Base-by-base conservation (phyloP, 2,797 vertebrate species). In the Enoplosus armatus region DNA sequence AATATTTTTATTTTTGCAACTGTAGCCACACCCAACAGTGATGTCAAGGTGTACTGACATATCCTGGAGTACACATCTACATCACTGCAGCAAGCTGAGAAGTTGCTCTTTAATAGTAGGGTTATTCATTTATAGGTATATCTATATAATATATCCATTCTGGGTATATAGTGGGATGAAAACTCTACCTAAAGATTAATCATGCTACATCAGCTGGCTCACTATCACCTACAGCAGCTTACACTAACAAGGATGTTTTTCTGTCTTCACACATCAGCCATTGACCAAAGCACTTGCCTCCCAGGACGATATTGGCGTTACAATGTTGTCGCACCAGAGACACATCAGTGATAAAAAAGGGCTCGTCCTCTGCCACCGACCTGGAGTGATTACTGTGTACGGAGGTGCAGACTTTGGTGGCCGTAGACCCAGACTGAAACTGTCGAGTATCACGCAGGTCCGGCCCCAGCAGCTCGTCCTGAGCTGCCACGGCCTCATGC, bases 231-330 rank as follows among this genome's bases (percentile, higher is more conserved):
- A 61, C 62, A 70, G 55, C 59, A 59, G 33, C 48, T 66, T 60
- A 61, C 26, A 35, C 37, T 71, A 82, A 85, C 74, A 59, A 73
- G 73, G 29, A 76, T 84, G 73, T 75, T 87, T 90, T 80, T 85
- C 71, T 80, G 70, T 63, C 67, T 85, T 66, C 54, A 71, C 70
- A 61, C 68, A 74, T 61, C 67, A 72, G 35, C 27, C 77, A 75
- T 85, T 90, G 89, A 91, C 62, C 55, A 68, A 60, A 81, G 64
- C 53, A 60, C 68, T 75, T 53, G 45, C 63, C 75, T 87, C 77
- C 51, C 58, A 33, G 55, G 82, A 77, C 8, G 35, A 78, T 79
- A 87, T 82, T 37, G 76, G 51, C 33, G 3, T 66, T 72, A 10
- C 53, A 69, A 54, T 82, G 43, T 74, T 76, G 73, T 85, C 77